Evolutionary conservation across 2,797 vertebrate genomes (phyloP).

Genomic region (Falco biarmicus): DNA sequence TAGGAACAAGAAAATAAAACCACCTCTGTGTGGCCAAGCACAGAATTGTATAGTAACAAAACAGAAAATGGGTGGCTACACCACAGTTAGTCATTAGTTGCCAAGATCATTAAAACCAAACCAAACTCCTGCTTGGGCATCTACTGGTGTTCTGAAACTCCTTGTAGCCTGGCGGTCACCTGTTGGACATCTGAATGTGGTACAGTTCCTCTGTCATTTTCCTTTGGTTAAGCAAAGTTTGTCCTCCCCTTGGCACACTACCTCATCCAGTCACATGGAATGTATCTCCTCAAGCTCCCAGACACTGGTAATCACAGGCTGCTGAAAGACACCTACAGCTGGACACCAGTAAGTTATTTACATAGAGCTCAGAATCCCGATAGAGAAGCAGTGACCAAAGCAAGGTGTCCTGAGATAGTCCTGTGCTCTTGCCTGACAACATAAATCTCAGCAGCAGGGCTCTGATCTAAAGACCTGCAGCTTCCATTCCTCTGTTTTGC

Average conservation of each 20-base stretch:
- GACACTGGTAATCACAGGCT: background rate
- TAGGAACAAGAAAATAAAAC: background rate
- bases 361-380: background rate
- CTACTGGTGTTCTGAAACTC: background rate
- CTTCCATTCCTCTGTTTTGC: background rate
- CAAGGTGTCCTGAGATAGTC: background rate
- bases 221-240: background rate
- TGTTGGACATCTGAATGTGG: accelerated
- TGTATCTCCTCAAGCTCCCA: background rate
- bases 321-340: background rate
- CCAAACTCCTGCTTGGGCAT: background rate
- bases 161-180: accelerated
- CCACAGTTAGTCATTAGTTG: background rate
- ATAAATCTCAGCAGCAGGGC: too few relatives aligned
- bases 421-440: background rate
- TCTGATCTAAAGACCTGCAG: background rate
- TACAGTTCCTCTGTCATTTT: background rate
- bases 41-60: background rate
- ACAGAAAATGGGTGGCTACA: background rate
- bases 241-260: background rate
- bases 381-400: accelerated
- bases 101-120: background rate
- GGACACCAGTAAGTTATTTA: background rate
- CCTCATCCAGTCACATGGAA: background rate
- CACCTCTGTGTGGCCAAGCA: background rate